Conservation (phyloP, 2,113 vertebrate species). For the Pollachius pollachius region DNA sequence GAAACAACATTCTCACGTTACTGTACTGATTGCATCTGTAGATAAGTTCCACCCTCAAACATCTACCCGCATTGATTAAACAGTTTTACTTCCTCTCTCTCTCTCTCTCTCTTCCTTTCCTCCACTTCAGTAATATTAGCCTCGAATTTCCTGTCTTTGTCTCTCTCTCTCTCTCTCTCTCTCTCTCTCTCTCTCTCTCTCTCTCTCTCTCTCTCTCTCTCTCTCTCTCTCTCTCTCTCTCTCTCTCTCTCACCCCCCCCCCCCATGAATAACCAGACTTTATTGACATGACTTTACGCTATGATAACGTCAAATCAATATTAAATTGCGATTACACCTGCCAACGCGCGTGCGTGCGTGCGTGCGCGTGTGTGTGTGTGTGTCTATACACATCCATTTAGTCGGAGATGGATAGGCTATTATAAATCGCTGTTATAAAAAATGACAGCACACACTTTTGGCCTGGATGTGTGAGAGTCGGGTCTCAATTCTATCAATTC, state of each 20-base stretch:
- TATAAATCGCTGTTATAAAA: background rate
- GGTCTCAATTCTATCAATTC: too few species aligned
- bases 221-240: slow-evolving; percentile 15
- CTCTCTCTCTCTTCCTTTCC: too few species aligned
- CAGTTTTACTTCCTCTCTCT: too few species aligned
- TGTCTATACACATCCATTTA: background rate
- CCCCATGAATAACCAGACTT: background rate
- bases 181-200: slow-evolving; percentile 13
- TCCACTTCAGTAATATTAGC: too few species aligned
- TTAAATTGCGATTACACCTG: too few species aligned
- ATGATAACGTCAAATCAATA: too few species aligned
- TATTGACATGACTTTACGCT: slow-evolving; percentile 11
- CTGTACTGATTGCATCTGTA: too few species aligned
- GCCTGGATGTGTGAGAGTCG: too few species aligned
- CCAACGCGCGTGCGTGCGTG: slow-evolving; percentile 8
- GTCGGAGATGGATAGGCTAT: background rate
- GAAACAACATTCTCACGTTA: too few species aligned
- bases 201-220: background rate
- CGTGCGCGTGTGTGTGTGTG: slow-evolving; percentile 27
- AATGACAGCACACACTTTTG: too few species aligned
- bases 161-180: slow-evolving; percentile 4
- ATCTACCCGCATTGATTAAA: too few species aligned
- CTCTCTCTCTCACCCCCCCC: background rate
- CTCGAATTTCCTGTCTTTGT: background rate
- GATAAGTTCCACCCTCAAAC: too few species aligned